Evolutionary conservation across 2,113 vertebrate species (phyloP), one percentile per base, ranked within the genome.

Genomic region (Actinemys pallida): DNA sequence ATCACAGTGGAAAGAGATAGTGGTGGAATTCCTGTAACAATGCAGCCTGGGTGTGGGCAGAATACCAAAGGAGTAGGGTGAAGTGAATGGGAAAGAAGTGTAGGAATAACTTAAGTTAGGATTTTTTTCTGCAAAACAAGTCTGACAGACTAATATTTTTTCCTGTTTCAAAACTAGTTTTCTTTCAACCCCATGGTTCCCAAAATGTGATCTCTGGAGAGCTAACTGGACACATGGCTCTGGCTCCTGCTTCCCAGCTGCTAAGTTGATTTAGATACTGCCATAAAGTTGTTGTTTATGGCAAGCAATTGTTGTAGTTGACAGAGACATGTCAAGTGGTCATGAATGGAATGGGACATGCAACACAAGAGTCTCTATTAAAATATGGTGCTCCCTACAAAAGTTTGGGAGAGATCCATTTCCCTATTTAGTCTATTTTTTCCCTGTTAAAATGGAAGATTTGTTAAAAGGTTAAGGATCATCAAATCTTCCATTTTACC

Each of bases 251-350:
- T 83, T 86, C 89, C 90, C 83, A 62, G 84, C 83, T 94, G 88
- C 53, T 92, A 72, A 92, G 89, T 7, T 95, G 93, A 93, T 94
- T 96, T 91, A 90, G 95, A 86, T 81, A 62, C 93, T 81, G 75
- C 87, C 92, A 87, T 81, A 62, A 96, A 69, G 35, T 69, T 69
- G 31, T n/a, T 65, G 35, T n/a, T 69, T 35, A 69, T 19, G 62
- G 16, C 35, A 69, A 19, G 62, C 35, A 65, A 87, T 31, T 79
- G 88, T 76, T 59, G 88, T 87, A 90, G 92, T 80, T 93, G 69
- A 56, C 93, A 96, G 87, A 95, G 93, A 78, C 89, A 72, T 94
- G 80, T 89, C 91, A 83, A 80, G 12, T 16, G 10, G 31, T n/a
- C 31, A 86, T 87, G 88, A 94, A 86, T 72, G 79, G 81, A 1